These are phyloP conservation scores for Notarius lentiginosus DNA, from an alignment of 2,113 vertebrate genomes.

Conservation along the genomic window DNA sequence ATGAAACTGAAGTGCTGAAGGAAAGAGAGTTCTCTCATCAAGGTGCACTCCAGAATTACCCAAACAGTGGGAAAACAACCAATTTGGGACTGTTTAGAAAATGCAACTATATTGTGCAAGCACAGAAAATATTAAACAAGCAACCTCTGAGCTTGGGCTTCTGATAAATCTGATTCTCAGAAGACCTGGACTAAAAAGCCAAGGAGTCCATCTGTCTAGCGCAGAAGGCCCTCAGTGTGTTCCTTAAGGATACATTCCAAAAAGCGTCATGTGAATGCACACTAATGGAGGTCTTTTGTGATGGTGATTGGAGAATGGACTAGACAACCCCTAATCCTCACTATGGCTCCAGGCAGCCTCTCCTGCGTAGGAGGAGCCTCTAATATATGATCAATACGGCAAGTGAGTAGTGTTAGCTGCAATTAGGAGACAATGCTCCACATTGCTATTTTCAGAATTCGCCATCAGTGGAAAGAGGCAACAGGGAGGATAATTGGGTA, in stretches of 20 bases:
- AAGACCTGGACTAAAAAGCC: conserved; percentile 35
- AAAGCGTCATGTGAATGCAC: conserved; percentile 36
- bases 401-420: conserved; percentile 64
- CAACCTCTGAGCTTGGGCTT: not conserved
- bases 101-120: not conserved
- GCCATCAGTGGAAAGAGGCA: conserved; percentile 58
- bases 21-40: not conserved
- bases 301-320: conserved; percentile 42
- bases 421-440: conserved; percentile 68
- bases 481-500: conserved; percentile 71
- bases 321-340: conserved; percentile 51
- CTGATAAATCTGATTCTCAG: conserved; percentile 27
- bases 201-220: conserved; percentile 38
- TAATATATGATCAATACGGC: conserved; percentile 65
- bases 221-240: conserved; percentile 19
- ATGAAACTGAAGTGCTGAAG: conserved; percentile 8
- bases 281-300: conserved; percentile 49
- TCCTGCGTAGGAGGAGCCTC: conserved; percentile 41
- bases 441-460: conserved; percentile 63
- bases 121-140: conserved; percentile 3
- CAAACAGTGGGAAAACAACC: not conserved
- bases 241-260: conserved; percentile 44
- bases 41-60: not conserved
- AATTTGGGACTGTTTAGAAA: not conserved
- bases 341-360: conserved; percentile 20